Evolutionary conservation across 2,888 invertebrate genomes (phyloP).

Genomic region (Danaus chrysippus): DNA sequence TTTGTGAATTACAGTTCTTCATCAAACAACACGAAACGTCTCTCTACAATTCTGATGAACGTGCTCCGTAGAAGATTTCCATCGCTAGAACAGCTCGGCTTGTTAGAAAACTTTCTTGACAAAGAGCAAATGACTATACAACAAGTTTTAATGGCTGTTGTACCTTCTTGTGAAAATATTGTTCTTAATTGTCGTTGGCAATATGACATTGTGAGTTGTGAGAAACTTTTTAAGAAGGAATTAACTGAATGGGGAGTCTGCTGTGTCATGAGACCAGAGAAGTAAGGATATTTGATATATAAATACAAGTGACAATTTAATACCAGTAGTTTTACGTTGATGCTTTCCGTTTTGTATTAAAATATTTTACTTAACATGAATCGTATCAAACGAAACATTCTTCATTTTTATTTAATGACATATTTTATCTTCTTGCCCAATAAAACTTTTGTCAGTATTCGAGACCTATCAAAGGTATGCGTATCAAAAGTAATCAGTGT

Average conservation of each 20-base stretch:
- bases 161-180: slow-evolving; percentile 45
- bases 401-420: too few species aligned
- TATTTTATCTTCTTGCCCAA: too few species aligned
- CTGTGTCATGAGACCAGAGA: slow-evolving; percentile 49
- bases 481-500: too few species aligned
- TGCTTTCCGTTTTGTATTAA: too few species aligned
- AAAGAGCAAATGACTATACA: slow-evolving; percentile 44
- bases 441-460: too few species aligned
- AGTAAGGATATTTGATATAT: slow-evolving; percentile 37
- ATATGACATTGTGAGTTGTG: slow-evolving; percentile 42
- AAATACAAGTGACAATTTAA: background rate
- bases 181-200: slow-evolving; percentile 52
- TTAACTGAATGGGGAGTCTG: slow-evolving; percentile 54
- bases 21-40: slow-evolving; percentile 27
- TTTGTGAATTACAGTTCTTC: background rate
- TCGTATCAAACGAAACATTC: too few species aligned
- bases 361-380: too few species aligned
- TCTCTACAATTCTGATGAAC: slow-evolving; percentile 40
- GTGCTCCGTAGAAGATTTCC: slow-evolving; percentile 43
- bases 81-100: slow-evolving; percentile 35
- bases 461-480: too few species aligned
- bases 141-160: slow-evolving; percentile 41
- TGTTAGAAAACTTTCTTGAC: slow-evolving; percentile 45
- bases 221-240: slow-evolving; percentile 46
- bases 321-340: background rate